Base-by-base conservation (phyloP, 2,113 vertebrate genomes). In the Serilophus lunatus region DNA sequence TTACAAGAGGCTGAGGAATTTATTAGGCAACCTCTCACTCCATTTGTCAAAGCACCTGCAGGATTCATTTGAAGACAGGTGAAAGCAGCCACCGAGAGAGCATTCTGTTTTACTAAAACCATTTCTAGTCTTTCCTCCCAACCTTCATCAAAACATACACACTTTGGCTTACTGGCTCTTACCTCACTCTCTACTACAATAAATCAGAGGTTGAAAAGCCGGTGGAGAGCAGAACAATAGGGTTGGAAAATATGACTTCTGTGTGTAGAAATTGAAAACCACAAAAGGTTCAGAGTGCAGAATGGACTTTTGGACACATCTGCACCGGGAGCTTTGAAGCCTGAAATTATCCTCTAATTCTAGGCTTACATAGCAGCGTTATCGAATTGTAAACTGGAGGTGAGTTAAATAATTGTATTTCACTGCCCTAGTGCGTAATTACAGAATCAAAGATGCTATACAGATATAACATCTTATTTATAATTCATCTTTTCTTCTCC, bases 1-100 rank as follows among this genome's bases (percentile, higher is more conserved):
- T 91, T 87, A 70, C 12, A 74, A 68, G 63, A 61, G 91, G 86
- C 51, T 24, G 59, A 85, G 35, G 28, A 92, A 82, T 70, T 95
- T 76, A 89, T 54, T 45, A 82, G 64, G 68, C 63, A 94, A 64
- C 86, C 92, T 93, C 91, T 95, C 87, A 95, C 90, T 94, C 86
- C 90, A 90, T 92, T 96, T 95, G 80, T 95, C 92, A 97, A 96
- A 96, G 87, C 75, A 97, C 53, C 72, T 96, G 68, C 85, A 93
- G 91, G 90, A 95, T 77, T 93, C 76, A 88, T 76, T 83, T 89
- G 82, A 77, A 94, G 76, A 38, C 72, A 88, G 47, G 54, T 81
- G 42, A 96, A 90, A 94, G 71, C 70, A 93, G 80, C 54, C 79
- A 82, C 87, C 93, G 77, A 92, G 78, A 70, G 84, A 96, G 79